Base-by-base conservation (phyloP, 2,888 invertebrate genomes). In the Gandaritis pyraliata region DNA sequence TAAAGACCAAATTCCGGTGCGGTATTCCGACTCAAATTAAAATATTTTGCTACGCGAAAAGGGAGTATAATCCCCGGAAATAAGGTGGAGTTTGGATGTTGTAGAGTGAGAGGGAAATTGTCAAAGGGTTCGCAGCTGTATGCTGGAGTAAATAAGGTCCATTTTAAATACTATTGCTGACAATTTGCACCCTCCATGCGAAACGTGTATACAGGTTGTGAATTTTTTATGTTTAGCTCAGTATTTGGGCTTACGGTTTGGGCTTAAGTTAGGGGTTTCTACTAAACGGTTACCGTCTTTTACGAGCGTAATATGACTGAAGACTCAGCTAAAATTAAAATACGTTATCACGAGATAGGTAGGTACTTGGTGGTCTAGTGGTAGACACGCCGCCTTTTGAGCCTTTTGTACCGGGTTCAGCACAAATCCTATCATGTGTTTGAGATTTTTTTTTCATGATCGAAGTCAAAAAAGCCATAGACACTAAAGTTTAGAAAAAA, bases 181-280 rank as follows among this genome's bases (percentile, higher is more conserved):
- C 15, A n/a, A 39, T 38, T 60, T 51, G 33, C 63, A 54, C 60
- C 65, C 46, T 50, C 29, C 56, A 1, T 30, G 13, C 13, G n/a
- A 10, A 30, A 18, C 10, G 29, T 48, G 61, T 68, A 66, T 72
- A 76, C 72, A 73, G 71, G 45, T 1, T 68, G 72, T 41, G 78
- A 73, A 72, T 78, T 73, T 76, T 77, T 77, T 73, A 78, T 78
- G 54, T 36, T 29, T 46, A 53, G 67, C 68, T 72, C 68, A 64
- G 64, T 58, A 61, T 65, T 63, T 68, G 65, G 64, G 68, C 50
- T 61, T 49, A 55, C n/a, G n/a, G n/a, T n/a, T n/a, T n/a, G n/a
- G n/a, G n/a, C n/a, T n/a, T n/a, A n/a, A n/a, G n/a, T n/a, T n/a
- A n/a, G n/a, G 43, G 51, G 41, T 59, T 58, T 58, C 52, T 59